These are phyloP conservation scores for Aselliscus stoliczkanus DNA, from an alignment of 2,797 vertebrate species.

Conservation along the genomic window DNA sequence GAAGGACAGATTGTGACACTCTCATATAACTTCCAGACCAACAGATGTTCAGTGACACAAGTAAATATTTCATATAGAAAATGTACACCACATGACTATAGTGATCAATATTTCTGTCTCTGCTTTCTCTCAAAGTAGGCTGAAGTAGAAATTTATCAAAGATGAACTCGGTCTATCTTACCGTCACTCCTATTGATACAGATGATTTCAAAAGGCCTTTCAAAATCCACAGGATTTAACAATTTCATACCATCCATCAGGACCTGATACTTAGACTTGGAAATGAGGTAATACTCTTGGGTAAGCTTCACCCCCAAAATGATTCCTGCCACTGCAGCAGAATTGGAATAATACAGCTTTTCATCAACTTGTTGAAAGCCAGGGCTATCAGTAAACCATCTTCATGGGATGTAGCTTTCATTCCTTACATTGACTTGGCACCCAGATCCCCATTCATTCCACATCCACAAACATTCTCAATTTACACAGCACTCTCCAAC, in stretches of 20 bases:
- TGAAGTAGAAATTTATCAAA: neutral
- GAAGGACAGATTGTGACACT: neutral
- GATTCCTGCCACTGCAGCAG: constrained; percentile 33
- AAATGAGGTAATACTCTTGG: constrained; percentile 54
- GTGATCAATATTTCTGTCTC: neutral
- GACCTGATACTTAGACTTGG: constrained; percentile 33
- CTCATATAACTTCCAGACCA: neutral
- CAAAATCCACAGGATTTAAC: constrained; percentile 16
- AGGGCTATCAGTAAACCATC: constrained; percentile 65
- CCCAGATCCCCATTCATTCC: constrained; percentile 64
- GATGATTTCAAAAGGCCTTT: constrained; percentile 20
- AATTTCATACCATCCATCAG: neutral
- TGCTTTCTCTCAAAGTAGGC: neutral
- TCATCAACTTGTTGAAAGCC: constrained; percentile 70
- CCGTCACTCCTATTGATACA: neutral
- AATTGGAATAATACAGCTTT: constrained; percentile 71
- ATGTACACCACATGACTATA: neutral
- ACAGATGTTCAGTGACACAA: neutral
- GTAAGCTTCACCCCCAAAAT: constrained; percentile 39
- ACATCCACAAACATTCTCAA: constrained; percentile 32
- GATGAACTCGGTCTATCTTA: neutral
- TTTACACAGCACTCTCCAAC: constrained; percentile 32
- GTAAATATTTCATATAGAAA: neutral
- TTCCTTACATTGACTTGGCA: constrained; percentile 70
- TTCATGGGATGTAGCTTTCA: constrained; percentile 60